Base-by-base conservation (phyloP, 2,888 invertebrate genomes). In the Calliscelio sp. region DNA sequence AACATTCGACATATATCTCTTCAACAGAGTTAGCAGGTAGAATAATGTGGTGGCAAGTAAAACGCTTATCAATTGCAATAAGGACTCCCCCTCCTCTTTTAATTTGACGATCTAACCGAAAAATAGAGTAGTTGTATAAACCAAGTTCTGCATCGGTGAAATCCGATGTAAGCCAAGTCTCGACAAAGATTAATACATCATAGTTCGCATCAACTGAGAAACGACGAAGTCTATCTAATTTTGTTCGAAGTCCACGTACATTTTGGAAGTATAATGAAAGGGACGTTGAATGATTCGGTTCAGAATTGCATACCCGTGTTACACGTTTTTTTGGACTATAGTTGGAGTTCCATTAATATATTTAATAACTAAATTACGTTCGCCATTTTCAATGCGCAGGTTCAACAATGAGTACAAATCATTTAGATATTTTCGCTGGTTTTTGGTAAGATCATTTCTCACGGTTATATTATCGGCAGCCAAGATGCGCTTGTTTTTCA, bases 201-300 rank as follows among this genome's bases (percentile, higher is more conserved):
- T 7, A 35, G 3, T 35, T 20, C 1, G 11, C 35, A 8, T 7
- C 14, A 3, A 16, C 18, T 11, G 35, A 24, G 18, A 57, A 57
- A 8, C 5, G 25, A 35, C 24, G 51, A 6, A 51, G 24, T 24
- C 1, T 14, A 14, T 57, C 25, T 14, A 57, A 3, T n/a, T 57
- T 57, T 2, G 57, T 57, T 20, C 57, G 32, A 7, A 57, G 35
- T 16, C 59, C 59, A 14, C 59, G 32, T 4, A 61, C 61, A 35
- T 61, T 61, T 61, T 61, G 61, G 16, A 41, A 61, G 24, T 41
- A 41, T 7, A 61, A 6, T 4, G 44, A 61, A 14, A 61, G 22
- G 24, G 8, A 1, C 10, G 14, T 7, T 6, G 10, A 38, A 11
- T 11, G 20, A 22, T 59, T 38, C 2, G 35, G 8, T 14, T 18